Percentiles rank a stretch among this genome's conserved stretches.
phyloP scores from a whole-genome alignment of 1,140 invertebrate species.

The Ceratina calcarata region DNA sequence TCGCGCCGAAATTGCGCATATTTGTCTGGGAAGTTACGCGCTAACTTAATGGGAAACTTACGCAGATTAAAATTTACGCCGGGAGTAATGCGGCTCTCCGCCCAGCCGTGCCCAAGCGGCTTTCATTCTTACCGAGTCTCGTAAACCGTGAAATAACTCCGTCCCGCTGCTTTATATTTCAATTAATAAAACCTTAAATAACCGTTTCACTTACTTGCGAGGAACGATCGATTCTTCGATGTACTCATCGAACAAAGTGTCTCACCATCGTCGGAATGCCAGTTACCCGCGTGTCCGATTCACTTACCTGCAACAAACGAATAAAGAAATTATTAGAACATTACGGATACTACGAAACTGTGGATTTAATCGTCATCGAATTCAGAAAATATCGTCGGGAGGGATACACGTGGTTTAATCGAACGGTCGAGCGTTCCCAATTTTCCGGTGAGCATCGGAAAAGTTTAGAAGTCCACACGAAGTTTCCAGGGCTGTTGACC shows the following conservation, averaged over 20 bases:
- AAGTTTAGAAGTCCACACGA: conserved; percentile 40
- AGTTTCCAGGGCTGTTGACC: conserved; percentile 5
- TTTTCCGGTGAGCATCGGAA: conserved; percentile 17
- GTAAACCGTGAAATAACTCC: neutral
- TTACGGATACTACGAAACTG: too few relatives aligned
- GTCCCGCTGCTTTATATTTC: too few relatives aligned
- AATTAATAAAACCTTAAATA: neutral
- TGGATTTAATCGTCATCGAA: too few relatives aligned
- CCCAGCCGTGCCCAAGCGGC: neutral
- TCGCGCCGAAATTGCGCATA: neutral
- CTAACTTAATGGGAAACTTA: neutral
- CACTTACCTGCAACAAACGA: conserved; percentile 23
- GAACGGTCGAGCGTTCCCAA: neutral
- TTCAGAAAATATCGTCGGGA: too few relatives aligned
- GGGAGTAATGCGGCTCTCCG: neutral
- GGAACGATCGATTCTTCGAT: neutral
- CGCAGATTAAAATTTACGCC: neutral
- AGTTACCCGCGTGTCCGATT: too few relatives aligned
- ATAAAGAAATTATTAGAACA: conserved; percentile 1
- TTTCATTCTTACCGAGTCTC: neutral
- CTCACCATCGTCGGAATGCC: neutral
- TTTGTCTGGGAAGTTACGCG: neutral
- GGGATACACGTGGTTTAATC: too few relatives aligned
- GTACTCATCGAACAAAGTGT: neutral
- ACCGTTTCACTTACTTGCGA: neutral